phyloP scores from a whole-genome alignment of 2,888 invertebrate genomes.

The Corbicula japonica region DNA sequence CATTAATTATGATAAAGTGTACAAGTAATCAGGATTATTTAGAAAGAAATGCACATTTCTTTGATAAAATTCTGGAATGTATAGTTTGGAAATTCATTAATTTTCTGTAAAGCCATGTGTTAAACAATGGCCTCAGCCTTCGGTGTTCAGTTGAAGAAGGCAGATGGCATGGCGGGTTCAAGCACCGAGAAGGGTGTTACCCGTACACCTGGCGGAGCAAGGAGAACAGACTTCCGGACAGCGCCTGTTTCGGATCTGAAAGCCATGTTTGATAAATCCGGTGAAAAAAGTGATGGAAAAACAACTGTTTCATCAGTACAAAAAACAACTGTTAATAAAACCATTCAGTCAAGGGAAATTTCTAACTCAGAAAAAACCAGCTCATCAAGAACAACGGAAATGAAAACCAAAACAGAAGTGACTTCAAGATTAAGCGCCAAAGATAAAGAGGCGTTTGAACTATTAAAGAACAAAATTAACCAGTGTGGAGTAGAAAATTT shows the following conservation, averaged over 20 bases:
- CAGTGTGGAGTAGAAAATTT: slow-evolving; percentile 49
- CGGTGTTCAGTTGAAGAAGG: slow-evolving; percentile 56
- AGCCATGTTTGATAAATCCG: slow-evolving; percentile 62
- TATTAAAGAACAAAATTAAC: slow-evolving; percentile 48
- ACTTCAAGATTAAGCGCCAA: slow-evolving; percentile 4
- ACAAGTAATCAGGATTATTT: too few relatives aligned
- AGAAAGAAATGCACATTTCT: too few relatives aligned
- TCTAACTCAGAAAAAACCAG: too few relatives aligned
- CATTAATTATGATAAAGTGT: too few relatives aligned
- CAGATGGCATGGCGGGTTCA: slow-evolving; percentile 22
- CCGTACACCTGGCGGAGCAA: slow-evolving; percentile 30
- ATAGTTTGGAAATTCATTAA: too few relatives aligned
- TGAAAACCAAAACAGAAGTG: slow-evolving; percentile 17
- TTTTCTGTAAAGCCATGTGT: too few relatives aligned
- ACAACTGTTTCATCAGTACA: slow-evolving; percentile 12
- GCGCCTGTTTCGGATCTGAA: slow-evolving; percentile 64
- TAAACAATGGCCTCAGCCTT: slow-evolving; percentile 56
- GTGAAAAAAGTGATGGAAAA: slow-evolving; percentile 17
- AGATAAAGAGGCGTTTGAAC: slow-evolving; percentile 54
- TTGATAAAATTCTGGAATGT: too few relatives aligned
- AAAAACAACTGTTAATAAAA: slow-evolving; percentile 24
- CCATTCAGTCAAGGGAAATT: slow-evolving; percentile 3
- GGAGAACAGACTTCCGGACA: slow-evolving; percentile 53
- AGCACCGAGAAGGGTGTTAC: not conserved
- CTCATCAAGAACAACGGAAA: too few relatives aligned